Evolutionary conservation across 2,888 invertebrate genomes (phyloP).

Genomic region (Andrena flavipes): DNA sequence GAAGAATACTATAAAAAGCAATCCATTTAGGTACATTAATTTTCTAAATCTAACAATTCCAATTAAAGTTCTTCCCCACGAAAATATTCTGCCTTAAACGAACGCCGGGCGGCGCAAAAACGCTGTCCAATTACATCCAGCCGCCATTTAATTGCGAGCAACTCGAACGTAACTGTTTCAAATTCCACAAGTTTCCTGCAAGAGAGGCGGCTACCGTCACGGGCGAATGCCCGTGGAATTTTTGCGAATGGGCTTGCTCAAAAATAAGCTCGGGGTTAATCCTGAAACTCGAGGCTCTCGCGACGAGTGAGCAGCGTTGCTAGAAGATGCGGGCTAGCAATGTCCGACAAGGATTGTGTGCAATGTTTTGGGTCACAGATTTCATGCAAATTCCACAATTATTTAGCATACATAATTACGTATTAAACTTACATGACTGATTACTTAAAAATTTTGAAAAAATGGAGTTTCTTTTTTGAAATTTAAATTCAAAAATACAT

Average conservation of each 20-base stretch:
- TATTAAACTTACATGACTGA: too few relatives aligned
- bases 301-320: neutral
- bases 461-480: too few relatives aligned
- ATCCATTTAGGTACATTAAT: neutral
- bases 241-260: neutral
- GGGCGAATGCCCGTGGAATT: neutral
- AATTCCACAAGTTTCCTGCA: conserved; percentile 9
- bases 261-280: neutral
- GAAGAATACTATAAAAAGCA: too few relatives aligned
- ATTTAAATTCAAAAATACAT: too few relatives aligned
- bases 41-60: neutral
- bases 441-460: too few relatives aligned
- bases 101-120: neutral
- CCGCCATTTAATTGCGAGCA: neutral
- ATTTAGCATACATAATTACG: too few relatives aligned
- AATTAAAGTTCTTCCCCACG: neutral
- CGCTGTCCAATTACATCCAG: neutral
- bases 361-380: neutral
- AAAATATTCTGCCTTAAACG: neutral
- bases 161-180: conserved; percentile 1
- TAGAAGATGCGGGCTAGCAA: neutral
- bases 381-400: too few relatives aligned
- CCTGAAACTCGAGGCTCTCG: neutral
- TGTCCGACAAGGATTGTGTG: neutral
- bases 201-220: neutral